Evolutionary conservation across 1,140 invertebrate genomes (phyloP).

Genomic region (Papilio polytes): DNA sequence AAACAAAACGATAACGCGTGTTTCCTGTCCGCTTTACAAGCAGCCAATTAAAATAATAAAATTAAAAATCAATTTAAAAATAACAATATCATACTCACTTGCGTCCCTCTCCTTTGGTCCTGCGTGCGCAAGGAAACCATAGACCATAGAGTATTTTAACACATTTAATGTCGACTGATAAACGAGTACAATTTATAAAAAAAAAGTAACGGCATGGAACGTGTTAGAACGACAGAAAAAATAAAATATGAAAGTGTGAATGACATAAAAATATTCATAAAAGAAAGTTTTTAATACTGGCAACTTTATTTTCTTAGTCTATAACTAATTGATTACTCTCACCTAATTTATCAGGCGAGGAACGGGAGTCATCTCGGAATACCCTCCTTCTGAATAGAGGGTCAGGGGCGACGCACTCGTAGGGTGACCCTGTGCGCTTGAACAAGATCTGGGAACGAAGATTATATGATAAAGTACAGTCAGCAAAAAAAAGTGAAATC

Average conservation of each 20-base stretch:
- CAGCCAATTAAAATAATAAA: neutral
- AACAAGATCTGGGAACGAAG: slow-evolving; percentile 86
- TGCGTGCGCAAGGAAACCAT: slow-evolving; percentile 67
- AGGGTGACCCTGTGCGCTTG: slow-evolving; percentile 85
- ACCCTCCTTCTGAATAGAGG: slow-evolving; percentile 84
- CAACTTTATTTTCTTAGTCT: neutral
- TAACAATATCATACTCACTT: slow-evolving; percentile 85
- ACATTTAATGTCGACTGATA: neutral
- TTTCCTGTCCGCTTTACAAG: slow-evolving; percentile 3
- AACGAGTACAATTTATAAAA: neutral
- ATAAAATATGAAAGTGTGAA: too few species aligned
- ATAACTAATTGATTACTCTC: slow-evolving; percentile 47
- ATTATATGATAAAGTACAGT: neutral
- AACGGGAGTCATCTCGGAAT: slow-evolving; percentile 84
- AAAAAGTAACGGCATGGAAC: neutral
- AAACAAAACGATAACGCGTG: neutral
- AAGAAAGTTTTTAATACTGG: too few species aligned
- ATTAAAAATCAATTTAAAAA: slow-evolving; percentile 1
- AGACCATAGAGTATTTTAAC: neutral
- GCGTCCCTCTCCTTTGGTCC: slow-evolving; percentile 90
- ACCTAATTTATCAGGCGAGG: slow-evolving; percentile 80
- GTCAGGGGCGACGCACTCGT: slow-evolving; percentile 59
- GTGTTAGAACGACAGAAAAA: neutral
- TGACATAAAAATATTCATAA: too few species aligned
- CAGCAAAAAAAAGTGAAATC: neutral